Evolutionary conservation across 2,888 invertebrate species (phyloP).

Genomic region (Aelia acuminata): DNA sequence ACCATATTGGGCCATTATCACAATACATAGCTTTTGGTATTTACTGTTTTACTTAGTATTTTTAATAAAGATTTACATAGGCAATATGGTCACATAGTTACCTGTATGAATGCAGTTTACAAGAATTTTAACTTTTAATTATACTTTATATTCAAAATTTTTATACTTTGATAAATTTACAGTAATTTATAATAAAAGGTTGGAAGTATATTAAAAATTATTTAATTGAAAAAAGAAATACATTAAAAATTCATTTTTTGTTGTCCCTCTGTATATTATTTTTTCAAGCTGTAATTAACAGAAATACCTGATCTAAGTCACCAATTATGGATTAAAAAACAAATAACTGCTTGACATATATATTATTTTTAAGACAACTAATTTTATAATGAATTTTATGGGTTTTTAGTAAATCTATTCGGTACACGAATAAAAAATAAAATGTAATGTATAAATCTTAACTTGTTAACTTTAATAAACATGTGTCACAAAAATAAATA

Average conservation of each 20-base stretch:
- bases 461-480: neutral
- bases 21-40: no score
- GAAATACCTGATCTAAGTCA: neutral
- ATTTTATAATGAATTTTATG: neutral
- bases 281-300: neutral
- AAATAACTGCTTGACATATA: neutral
- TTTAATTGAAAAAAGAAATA: neutral
- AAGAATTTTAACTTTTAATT: neutral
- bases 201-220: neutral
- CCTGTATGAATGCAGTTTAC: no score
- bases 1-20: no score
- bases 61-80: no score
- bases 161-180: neutral
- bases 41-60: no score
- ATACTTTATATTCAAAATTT: neutral
- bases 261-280: neutral
- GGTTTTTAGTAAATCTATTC: neutral
- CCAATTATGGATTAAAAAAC: neutral
- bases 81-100: no score
- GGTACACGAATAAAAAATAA: neutral
- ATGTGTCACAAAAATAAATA: neutral
- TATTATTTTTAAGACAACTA: neutral
- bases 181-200: neutral
- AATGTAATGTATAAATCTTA: neutral
- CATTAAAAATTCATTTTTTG: neutral